Conservation (phyloP, 2,797 vertebrate genomes). For the Tapirus indicus region DNA sequence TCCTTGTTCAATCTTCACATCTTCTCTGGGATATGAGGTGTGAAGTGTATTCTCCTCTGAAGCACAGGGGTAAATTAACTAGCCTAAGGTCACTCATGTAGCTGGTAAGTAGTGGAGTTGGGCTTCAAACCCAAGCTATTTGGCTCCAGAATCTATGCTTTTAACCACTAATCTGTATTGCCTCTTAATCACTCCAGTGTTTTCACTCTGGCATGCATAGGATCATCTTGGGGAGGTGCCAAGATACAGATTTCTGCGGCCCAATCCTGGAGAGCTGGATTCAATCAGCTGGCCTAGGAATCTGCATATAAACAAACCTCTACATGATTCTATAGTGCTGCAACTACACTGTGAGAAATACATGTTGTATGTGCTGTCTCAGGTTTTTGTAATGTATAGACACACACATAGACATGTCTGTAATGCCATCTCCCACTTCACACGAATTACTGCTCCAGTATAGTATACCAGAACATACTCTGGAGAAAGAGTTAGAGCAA, state of each 20-base stretch:
- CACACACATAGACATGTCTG: background rate
- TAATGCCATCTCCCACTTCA: background rate
- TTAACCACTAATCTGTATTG: background rate
- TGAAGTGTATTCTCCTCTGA: background rate
- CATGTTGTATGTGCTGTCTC: background rate
- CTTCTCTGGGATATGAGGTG: background rate
- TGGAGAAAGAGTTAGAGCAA: background rate
- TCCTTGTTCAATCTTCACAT: background rate
- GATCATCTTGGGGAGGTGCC: background rate
- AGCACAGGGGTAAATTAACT: background rate
- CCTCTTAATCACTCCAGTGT: background rate
- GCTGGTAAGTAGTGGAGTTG: background rate
- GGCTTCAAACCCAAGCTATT: background rate
- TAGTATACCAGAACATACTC: background rate
- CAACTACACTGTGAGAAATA: background rate
- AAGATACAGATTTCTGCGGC: background rate
- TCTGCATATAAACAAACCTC: background rate
- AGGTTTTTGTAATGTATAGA: background rate
- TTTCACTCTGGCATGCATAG: background rate
- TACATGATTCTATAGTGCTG: background rate
- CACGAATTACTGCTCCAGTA: background rate
- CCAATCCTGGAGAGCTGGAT: background rate
- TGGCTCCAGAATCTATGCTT: background rate
- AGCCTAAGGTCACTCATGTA: background rate
- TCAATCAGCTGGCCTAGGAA: background rate